Evolutionary conservation across 2,888 invertebrate genomes (phyloP), one percentile per base, ranked within the genome.

Genomic region (Mythimna lalbum): DNA sequence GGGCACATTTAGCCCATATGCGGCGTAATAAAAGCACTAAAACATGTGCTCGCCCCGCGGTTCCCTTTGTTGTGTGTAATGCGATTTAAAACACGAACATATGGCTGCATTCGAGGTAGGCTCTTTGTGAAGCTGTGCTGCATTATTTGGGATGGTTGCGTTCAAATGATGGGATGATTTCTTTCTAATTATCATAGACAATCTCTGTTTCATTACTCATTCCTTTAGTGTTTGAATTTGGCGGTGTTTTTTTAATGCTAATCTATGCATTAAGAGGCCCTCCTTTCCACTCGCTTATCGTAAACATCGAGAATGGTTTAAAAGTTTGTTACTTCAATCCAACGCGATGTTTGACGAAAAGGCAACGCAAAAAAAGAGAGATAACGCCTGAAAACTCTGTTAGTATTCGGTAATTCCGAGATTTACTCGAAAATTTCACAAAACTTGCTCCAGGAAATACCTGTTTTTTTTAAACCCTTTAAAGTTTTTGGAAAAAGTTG

Each of bases 21-120:
- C 74, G 79, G 69, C 56, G 73, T 82, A 82, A 86, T 86, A 86
- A 82, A 83, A 83, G 75, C 74, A 69, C 78, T 69, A 71, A 60
- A 63, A 83, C 73, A 78, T 69, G 73, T 73, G 68, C 71, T 63
- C 65, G 57, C 55, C 56, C 43, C 70, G 47, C 64, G 63, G 63
- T 64, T 64, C 67, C 74, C 69, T 78, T 76, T 85, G 81, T 83
- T 75, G 79, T 53, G 60, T 81, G 64, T 84, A 85, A 85, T 76
- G 81, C 78, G 79, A 85, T 82, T 84, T 82, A 81, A 84, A 85
- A 85, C 65, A 80, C 63, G 66, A 75, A 71, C 66, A 74, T 59
- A 57, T 39, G 14, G 56, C 47, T 63, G 67, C 62, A 72, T n/a
- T 19, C 52, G 56, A 68, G 67, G 52, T 72, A 52, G 56, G 57